Evolutionary conservation across 2,113 vertebrate species (phyloP).

Genomic region (Lophochroa leadbeateri): DNA sequence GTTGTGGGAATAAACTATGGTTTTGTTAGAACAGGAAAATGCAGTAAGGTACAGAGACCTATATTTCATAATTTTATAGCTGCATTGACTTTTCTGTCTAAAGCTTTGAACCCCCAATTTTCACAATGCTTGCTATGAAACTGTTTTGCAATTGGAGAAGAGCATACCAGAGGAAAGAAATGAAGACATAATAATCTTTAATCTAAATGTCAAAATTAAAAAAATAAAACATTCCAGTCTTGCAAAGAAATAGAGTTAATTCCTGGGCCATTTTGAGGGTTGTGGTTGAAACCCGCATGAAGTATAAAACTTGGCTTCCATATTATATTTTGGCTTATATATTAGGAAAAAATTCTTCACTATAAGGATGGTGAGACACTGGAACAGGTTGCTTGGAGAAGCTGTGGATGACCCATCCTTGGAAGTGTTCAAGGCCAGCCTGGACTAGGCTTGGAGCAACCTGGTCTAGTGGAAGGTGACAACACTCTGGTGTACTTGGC

Average conservation of each 20-base stretch:
- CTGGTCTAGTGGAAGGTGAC: not conserved
- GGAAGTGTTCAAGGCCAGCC: not conserved
- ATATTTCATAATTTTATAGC: not conserved
- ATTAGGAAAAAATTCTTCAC: not conserved
- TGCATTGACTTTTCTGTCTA: not conserved
- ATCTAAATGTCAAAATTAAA: not conserved
- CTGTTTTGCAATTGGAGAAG: not conserved
- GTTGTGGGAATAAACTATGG: not conserved
- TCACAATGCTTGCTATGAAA: not conserved
- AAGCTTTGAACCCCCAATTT: not conserved
- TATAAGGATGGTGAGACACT: not conserved
- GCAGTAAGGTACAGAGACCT: not conserved
- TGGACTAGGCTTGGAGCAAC: not conserved
- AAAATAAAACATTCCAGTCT: not conserved
- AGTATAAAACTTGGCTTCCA: not conserved
- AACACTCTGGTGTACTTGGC: not conserved
- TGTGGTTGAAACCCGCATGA: not conserved
- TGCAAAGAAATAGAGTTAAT: not conserved
- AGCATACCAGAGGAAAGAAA: not conserved
- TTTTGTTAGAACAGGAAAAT: not conserved
- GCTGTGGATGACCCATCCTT: not conserved
- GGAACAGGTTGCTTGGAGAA: not conserved
- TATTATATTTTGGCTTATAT: not conserved
- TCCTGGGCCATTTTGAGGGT: not conserved
- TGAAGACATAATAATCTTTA: not conserved